Conservation (phyloP, 2,797 vertebrate species). For the Melopsittacus undulatus region DNA sequence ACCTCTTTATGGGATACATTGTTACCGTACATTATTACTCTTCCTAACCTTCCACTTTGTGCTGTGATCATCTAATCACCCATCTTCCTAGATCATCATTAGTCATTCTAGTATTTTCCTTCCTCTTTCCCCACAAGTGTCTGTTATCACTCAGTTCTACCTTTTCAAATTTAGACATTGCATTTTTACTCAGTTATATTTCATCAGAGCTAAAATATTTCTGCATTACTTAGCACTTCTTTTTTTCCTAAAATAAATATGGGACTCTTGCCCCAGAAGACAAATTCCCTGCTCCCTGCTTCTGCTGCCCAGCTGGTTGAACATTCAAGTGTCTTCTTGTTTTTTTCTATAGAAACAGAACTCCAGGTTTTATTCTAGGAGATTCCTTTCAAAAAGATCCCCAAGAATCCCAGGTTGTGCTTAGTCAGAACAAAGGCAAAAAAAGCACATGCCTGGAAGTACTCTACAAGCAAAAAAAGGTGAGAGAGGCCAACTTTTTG, state of each 20-base stretch:
- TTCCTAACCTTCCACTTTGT: neutral
- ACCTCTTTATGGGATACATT: neutral
- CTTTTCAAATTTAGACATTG: neutral
- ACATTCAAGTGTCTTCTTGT: accelerated
- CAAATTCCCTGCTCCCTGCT: neutral
- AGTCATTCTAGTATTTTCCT: neutral
- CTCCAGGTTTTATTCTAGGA: neutral
- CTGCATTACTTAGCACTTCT: neutral
- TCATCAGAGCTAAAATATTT: neutral
- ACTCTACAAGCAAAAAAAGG: neutral
- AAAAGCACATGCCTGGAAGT: neutral
- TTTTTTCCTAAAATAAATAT: neutral
- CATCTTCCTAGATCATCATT: neutral
- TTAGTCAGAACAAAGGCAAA: neutral
- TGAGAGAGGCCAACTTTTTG: neutral
- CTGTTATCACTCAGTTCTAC: neutral
- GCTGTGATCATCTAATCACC: neutral
- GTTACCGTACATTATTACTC: neutral
- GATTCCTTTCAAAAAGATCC: neutral
- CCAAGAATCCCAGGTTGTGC: neutral
- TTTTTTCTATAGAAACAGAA: neutral
- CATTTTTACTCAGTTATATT: neutral
- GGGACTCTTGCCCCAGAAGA: neutral
- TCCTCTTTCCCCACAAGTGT: neutral
- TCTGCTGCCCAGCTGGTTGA: neutral